Conservation (phyloP, 2,113 vertebrate species). For the Fregetta grallaria region DNA sequence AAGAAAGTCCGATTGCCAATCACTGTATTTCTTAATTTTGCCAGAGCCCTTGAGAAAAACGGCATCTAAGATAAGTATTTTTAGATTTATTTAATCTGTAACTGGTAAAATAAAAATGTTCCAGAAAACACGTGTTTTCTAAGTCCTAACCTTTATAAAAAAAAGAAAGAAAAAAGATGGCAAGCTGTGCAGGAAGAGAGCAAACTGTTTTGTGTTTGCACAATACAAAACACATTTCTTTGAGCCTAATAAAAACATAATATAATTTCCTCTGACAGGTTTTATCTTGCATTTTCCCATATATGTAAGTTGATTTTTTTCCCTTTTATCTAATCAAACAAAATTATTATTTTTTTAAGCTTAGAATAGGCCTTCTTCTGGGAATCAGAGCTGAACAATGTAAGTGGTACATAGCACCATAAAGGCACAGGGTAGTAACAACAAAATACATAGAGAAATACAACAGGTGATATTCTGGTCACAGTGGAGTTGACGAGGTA, state of each 20-base stretch:
- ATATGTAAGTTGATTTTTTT: background rate
- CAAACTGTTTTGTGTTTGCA: slow-evolving; percentile 16
- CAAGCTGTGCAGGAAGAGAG: slow-evolving; percentile 38
- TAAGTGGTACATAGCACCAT: background rate
- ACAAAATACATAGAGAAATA: background rate
- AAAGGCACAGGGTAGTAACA: background rate
- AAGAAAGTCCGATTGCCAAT: background rate
- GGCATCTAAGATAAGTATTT: background rate
- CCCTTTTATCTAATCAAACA: background rate
- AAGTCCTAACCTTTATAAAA: background rate
- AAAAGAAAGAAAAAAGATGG: background rate
- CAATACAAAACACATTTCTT: slow-evolving; percentile 21
- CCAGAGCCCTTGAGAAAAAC: background rate
- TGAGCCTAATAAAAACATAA: slow-evolving; percentile 20
- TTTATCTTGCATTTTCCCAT: slow-evolving; percentile 52
- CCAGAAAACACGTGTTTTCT: background rate
- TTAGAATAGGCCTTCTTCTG: background rate
- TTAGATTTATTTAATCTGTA: background rate
- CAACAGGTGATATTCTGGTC: background rate
- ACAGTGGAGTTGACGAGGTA: background rate
- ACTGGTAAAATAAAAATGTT: background rate
- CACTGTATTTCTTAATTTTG: background rate
- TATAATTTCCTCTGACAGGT: slow-evolving; percentile 35
- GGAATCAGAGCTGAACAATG: background rate
- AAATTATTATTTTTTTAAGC: background rate